These are phyloP conservation scores for Boloria selene DNA, from an alignment of 2,888 invertebrate species.

Conservation along the genomic window DNA sequence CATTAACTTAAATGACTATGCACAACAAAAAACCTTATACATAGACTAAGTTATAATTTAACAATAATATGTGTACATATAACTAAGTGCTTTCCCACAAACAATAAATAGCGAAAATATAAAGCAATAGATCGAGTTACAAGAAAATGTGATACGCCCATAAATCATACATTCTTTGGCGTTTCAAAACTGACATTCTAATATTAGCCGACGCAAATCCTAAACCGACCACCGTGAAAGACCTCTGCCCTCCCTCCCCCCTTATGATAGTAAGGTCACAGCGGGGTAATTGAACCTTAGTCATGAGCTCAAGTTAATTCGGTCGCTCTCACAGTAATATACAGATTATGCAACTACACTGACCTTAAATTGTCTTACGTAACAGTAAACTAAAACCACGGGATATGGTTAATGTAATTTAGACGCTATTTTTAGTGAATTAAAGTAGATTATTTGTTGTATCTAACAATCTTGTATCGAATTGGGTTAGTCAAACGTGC, in stretches of 20 bases:
- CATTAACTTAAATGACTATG: too few species aligned
- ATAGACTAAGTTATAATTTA: too few species aligned
- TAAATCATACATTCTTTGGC: constrained; percentile 47
- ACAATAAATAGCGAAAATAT: constrained; percentile 22
- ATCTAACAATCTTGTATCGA: constrained; percentile 43
- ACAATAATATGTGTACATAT: not conserved
- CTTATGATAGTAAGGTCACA: constrained; percentile 34
- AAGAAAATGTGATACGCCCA: constrained; percentile 41
- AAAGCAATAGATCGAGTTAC: constrained; percentile 37
- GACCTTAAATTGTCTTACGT: constrained; percentile 77
- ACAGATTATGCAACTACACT: constrained; percentile 66
- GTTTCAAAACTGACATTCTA: constrained; percentile 67
- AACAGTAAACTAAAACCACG: constrained; percentile 62
- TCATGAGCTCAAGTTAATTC: constrained; percentile 52
- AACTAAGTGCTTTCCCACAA: constrained; percentile 3
- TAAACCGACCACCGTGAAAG: constrained; percentile 44
- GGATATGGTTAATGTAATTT: constrained; percentile 38
- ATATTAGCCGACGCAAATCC: constrained; percentile 62
- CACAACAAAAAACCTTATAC: too few species aligned
- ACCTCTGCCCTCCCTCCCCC: constrained; percentile 44
- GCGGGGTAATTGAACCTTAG: constrained; percentile 44
- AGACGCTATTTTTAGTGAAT: constrained; percentile 2
- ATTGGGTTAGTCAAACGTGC: constrained; percentile 62
- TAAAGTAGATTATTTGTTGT: constrained; percentile 44
- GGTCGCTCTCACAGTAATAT: constrained; percentile 55